Evolutionary conservation across 2,797 vertebrate species (phyloP).

Genomic region (Cyclura pinguis): DNA sequence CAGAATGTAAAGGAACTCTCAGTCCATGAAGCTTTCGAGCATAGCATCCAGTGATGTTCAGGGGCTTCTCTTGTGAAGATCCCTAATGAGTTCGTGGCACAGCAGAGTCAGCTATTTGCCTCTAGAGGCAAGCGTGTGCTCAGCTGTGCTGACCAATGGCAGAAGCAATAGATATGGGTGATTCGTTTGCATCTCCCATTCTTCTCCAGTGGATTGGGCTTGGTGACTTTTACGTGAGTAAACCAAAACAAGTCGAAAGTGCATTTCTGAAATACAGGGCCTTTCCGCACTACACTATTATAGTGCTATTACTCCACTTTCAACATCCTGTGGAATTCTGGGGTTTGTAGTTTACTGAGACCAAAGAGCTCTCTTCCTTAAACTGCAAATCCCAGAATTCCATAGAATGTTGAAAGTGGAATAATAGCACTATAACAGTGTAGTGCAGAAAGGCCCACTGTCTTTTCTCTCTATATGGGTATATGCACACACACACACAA

Average conservation of each 20-base stretch:
- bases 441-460: too few species aligned
- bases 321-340: too few species aligned
- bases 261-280: slow-evolving; percentile 53
- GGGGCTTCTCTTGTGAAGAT: not conserved
- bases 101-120: not conserved
- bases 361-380: too few species aligned
- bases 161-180: not conserved
- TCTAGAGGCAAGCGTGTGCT: not conserved
- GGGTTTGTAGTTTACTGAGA: too few species aligned
- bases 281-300: too few species aligned
- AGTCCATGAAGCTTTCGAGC: not conserved
- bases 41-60: not conserved
- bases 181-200: not conserved
- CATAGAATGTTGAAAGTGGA: too few species aligned
- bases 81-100: not conserved
- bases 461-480: slow-evolving; percentile 46
- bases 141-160: not conserved
- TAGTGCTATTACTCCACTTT: too few species aligned
- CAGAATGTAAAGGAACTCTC: not conserved
- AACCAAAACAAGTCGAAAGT: slow-evolving; percentile 61
- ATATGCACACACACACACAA: slow-evolving; percentile 45
- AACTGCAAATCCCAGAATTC: too few species aligned
- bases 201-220: not conserved
- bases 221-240: slow-evolving; percentile 56
- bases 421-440: too few species aligned